Evolutionary conservation across 2,113 vertebrate species (phyloP), one percentile per base, ranked within the genome.

Genomic region (Orycteropus afer): DNA sequence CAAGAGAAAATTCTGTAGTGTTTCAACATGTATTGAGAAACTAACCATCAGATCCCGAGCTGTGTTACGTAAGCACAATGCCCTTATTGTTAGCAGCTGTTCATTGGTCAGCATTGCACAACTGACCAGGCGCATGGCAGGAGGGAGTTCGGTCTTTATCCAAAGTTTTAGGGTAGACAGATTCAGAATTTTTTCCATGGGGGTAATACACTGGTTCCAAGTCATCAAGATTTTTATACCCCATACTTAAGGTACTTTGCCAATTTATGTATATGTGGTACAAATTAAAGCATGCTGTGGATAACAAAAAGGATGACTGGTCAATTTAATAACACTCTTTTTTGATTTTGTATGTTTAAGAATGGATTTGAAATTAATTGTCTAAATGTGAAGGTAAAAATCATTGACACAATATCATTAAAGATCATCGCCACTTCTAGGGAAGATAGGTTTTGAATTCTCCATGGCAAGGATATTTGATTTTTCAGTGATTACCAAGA

Each of bases 51-150:
- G 98, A 98, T 98, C 96, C 97, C 97, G 97, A 89, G 96, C 97
- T 97, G 94, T 96, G 97, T 97, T 98, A 97, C 97, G 97, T 9
- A 97, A 98, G 94, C 94, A 98, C 97, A 98, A 98, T 98, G 97
- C 97, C 95, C 97, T 98, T 97, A 98, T 98, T 98, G 98, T 98
- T 98, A 98, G 97, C 98, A 98, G 98, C 98, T 98, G 98, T 96
- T 97, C 93, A 97, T 97, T 98, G 98, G 98, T 96, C 78, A 97
- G 77, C 91, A 93, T 98, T 98, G 98, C 98, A 98, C 98, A 98
- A 98, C 97, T 91, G 96, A 83, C 98, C 98, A 98, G 98, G 98
- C 98, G 98, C 97, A 94, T 40, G 20, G 96, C 69, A 90, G 94
- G 96, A 97, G 95, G n/a, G 84, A 89, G 87, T 83, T 94, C 34